phyloP scores from a whole-genome alignment of 1,140 invertebrate genomes.

The Galleria mellonella region DNA sequence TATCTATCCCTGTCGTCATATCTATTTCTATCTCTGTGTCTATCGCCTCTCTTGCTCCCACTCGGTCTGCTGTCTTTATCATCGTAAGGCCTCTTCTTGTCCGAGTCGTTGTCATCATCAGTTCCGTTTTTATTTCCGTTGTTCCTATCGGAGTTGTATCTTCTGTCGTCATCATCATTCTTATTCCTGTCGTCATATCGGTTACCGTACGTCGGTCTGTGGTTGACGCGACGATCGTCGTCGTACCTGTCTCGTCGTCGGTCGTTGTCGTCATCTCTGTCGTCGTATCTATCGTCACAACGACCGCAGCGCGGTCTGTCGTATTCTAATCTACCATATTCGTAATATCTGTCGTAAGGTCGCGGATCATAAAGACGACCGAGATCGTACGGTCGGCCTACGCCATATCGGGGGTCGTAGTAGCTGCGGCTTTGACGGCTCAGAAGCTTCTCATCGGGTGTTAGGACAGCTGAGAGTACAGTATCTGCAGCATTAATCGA shows the following conservation, averaged over 20 bases:
- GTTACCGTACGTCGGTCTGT: slow-evolving; percentile 37
- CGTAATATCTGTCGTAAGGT: slow-evolving; percentile 3
- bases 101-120: slow-evolving; percentile 36
- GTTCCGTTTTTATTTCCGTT: slow-evolving; percentile 39
- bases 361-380: slow-evolving; percentile 2
- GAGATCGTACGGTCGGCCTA: slow-evolving; percentile 17
- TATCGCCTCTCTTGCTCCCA: slow-evolving; percentile 18
- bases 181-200: slow-evolving; percentile 35
- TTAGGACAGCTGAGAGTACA: slow-evolving; percentile 41
- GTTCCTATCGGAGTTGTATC: slow-evolving; percentile 34
- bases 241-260: slow-evolving; percentile 32
- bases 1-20: slow-evolving; percentile 60
- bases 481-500: slow-evolving; percentile 30
- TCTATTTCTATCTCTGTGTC: slow-evolving; percentile 48
- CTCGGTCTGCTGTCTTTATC: slow-evolving; percentile 29
- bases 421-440: slow-evolving; percentile 49
- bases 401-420: slow-evolving; percentile 45
- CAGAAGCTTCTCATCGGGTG: slow-evolving; percentile 22
- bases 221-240: slow-evolving; percentile 34
- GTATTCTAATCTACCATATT: slow-evolving; percentile 33
- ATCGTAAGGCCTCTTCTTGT: slow-evolving; percentile 33
- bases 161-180: slow-evolving; percentile 40
- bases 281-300: slow-evolving; percentile 49
- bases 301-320: slow-evolving; percentile 49
- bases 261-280: slow-evolving; percentile 36